Evolutionary conservation across 2,797 vertebrate genomes (phyloP).

Genomic region (Sorex maritimensis): DNA sequence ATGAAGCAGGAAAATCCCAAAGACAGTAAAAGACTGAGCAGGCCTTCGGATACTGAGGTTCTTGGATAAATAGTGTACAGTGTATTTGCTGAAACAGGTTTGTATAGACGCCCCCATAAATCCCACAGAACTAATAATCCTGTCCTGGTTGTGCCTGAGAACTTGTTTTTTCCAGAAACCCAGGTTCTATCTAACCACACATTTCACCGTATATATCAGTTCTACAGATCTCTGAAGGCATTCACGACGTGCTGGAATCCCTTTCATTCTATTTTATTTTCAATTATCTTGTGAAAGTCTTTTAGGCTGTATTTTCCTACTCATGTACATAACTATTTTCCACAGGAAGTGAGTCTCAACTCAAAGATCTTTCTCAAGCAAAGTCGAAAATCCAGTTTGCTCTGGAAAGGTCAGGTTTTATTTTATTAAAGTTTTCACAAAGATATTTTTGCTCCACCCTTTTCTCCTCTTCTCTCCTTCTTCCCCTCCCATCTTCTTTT

Average conservation of each 20-base stretch:
- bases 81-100: background rate
- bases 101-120: rapidly evolving
- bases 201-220: background rate
- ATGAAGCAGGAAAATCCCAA: background rate
- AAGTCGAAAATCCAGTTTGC: constrained; percentile 22
- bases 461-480: background rate
- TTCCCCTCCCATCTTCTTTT: no score
- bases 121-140: background rate
- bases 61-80: background rate
- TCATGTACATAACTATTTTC: background rate
- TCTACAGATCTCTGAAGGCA: background rate
- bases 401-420: constrained; percentile 16
- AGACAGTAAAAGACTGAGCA: no score
- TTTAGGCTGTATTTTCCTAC: background rate
- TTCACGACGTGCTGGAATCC: background rate
- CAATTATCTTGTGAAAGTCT: background rate
- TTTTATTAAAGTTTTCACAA: background rate
- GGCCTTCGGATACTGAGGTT: background rate
- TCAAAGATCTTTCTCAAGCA: background rate
- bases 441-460: no score
- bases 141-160: background rate
- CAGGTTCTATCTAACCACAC: no score
- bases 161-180: background rate
- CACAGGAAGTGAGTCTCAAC: background rate
- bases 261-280: background rate